Percentiles rank a stretch among this genome's conserved stretches.
Evolutionary conservation across 2,888 invertebrate genomes (phyloP).

Genomic region (Zootermopsis nevadensis): DNA sequence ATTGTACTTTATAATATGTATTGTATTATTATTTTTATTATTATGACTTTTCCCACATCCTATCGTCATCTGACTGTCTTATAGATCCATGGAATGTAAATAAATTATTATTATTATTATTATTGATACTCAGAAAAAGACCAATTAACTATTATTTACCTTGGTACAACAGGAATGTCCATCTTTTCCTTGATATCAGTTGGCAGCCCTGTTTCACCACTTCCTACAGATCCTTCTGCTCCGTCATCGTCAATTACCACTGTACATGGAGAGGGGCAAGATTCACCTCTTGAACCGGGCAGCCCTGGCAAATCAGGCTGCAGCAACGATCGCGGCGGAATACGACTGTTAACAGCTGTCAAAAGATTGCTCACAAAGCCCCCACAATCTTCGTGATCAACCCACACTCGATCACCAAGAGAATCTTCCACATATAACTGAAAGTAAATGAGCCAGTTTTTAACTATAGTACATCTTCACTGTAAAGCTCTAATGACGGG

Average conservation of each 20-base stretch:
- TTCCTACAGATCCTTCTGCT: constrained; percentile 62
- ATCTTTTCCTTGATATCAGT: constrained; percentile 60
- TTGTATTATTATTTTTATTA: too few species aligned
- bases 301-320: constrained; percentile 63
- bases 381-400: constrained; percentile 91
- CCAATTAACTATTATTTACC: constrained; percentile 24
- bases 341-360: constrained; percentile 84
- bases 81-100: too few species aligned
- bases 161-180: constrained; percentile 53
- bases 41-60: too few species aligned
- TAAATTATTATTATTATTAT: too few species aligned
- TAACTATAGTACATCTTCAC: background rate
- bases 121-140: too few species aligned
- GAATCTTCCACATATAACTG: constrained; percentile 95
- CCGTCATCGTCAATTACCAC: constrained; percentile 52
- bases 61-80: too few species aligned
- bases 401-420: constrained; percentile 92
- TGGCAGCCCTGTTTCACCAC: constrained; percentile 61
- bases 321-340: constrained; percentile 77
- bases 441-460: constrained; percentile 54
- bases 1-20: too few species aligned
- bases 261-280: constrained; percentile 47
- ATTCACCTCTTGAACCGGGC: constrained; percentile 42
- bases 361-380: constrained; percentile 92
- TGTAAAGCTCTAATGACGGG: too few species aligned